Evolutionary conservation across 2,888 invertebrate species (phyloP).

Genomic region (Drosophila paranaensis): DNA sequence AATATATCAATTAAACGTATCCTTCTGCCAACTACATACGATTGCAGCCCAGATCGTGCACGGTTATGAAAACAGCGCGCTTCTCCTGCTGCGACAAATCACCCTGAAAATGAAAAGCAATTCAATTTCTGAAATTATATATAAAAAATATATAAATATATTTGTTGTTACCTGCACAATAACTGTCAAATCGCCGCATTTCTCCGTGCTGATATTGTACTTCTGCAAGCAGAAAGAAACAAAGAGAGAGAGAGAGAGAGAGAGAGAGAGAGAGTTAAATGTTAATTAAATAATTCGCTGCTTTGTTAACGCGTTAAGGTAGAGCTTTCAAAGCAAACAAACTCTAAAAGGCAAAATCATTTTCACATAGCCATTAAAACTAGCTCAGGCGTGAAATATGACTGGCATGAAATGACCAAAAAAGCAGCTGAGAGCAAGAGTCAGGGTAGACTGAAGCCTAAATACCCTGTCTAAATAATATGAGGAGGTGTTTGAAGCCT

Average conservation of each 20-base stretch:
- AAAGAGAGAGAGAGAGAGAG: neutral
- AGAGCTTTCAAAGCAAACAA: constrained; percentile 27
- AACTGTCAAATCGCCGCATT: constrained; percentile 90
- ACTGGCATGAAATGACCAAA: constrained; percentile 82
- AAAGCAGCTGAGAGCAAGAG: constrained; percentile 17
- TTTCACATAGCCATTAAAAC: constrained; percentile 56
- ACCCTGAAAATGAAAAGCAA: constrained; percentile 86
- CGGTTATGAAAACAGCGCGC: constrained; percentile 93
- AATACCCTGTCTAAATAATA: no score
- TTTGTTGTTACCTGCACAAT: constrained; percentile 89
- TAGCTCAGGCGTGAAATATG: constrained; percentile 71
- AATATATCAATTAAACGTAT: neutral
- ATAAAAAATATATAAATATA: neutral
- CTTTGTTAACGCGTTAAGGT: constrained; percentile 18
- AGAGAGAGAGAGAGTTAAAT: constrained; percentile 14
- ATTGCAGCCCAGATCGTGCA: constrained; percentile 94
- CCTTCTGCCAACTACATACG: constrained; percentile 86
- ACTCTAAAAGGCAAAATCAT: constrained; percentile 55
- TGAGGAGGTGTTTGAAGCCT: no score
- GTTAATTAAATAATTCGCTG: constrained; percentile 30
- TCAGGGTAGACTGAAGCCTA: no score
- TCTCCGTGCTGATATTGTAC: constrained; percentile 90
- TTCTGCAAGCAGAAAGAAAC: constrained; percentile 86
- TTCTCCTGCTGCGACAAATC: constrained; percentile 92
- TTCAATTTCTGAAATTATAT: no score